phyloP scores from a whole-genome alignment of 1,140 invertebrate genomes.

The Chironomus striatipennis region DNA sequence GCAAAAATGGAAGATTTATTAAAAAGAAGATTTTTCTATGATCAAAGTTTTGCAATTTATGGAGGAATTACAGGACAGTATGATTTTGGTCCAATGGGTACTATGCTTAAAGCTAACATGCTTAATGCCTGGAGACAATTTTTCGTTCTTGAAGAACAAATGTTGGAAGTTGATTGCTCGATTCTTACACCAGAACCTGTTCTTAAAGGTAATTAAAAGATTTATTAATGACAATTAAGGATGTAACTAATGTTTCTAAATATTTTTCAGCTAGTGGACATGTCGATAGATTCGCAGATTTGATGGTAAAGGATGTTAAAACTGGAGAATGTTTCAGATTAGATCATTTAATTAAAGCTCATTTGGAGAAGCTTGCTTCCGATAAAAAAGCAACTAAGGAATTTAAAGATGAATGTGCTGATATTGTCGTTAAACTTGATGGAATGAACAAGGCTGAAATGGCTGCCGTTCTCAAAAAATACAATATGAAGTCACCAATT shows the following conservation, averaged over 20 bases:
- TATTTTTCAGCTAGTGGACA: slow-evolving; percentile 81
- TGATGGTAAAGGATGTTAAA: slow-evolving; percentile 97
- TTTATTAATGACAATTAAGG: too few species aligned
- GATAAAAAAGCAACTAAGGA: slow-evolving; percentile 74
- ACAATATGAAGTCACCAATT: slow-evolving; percentile 87
- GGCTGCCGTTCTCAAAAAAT: slow-evolving; percentile 71
- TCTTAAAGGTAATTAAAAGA: slow-evolving; percentile 68
- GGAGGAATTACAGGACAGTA: slow-evolving; percentile 88
- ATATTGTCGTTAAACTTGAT: slow-evolving; percentile 66
- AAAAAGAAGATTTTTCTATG: slow-evolving; percentile 95
- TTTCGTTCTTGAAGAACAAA: slow-evolving; percentile 95
- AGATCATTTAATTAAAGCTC: slow-evolving; percentile 97
- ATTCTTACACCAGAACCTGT: slow-evolving; percentile 95
- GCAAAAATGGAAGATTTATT: slow-evolving; percentile 94
- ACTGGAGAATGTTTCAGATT: slow-evolving; percentile 94
- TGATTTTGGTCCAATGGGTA: slow-evolving; percentile 99
- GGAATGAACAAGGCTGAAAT: slow-evolving; percentile 76
- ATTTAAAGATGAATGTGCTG: slow-evolving; percentile 64
- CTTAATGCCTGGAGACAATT: slow-evolving; percentile 89
- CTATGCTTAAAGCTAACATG: slow-evolving; percentile 94
- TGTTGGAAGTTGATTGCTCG: slow-evolving; percentile 97
- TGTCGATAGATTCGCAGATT: slow-evolving; percentile 96
- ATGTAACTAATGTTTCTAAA: slow-evolving; percentile 21
- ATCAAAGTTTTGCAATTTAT: slow-evolving; percentile 99
- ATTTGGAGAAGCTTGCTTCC: slow-evolving; percentile 77